Evolutionary conservation across 2,888 invertebrate genomes (phyloP).

Genomic region (Melikaiella ostensackeni): DNA sequence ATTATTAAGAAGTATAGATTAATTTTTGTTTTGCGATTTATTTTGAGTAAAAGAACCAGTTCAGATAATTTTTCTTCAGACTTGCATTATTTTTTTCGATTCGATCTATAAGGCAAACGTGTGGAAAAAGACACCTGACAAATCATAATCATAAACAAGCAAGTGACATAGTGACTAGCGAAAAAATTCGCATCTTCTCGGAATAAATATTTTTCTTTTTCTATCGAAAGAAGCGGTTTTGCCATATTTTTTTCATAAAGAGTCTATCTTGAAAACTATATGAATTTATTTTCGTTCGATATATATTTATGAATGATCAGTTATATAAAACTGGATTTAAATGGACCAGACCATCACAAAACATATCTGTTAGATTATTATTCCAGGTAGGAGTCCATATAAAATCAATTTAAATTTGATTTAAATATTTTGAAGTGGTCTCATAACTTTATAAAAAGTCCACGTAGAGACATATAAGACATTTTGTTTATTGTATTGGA

Average conservation of each 20-base stretch:
- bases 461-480: too few relatives aligned
- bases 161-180: background rate
- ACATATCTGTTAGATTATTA: too few relatives aligned
- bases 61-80: background rate
- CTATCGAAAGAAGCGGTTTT: background rate
- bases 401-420: too few relatives aligned
- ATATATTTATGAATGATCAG: too few relatives aligned
- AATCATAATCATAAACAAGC: background rate
- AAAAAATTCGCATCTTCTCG: background rate
- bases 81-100: background rate
- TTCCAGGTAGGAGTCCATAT: too few relatives aligned
- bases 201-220: conserved; percentile 1
- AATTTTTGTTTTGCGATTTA: background rate
- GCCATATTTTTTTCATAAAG: background rate
- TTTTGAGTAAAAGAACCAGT: background rate
- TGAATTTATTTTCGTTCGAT: background rate
- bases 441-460: too few relatives aligned
- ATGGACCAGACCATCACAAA: too few relatives aligned
- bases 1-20: background rate
- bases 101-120: too few relatives aligned
- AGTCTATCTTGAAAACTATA: background rate
- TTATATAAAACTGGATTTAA: too few relatives aligned
- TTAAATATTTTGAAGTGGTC: too few relatives aligned
- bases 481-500: too few relatives aligned
- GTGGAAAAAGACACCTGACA: background rate